Conservation (phyloP, 2,797 vertebrate genomes). For the Sebastes hubbsi region DNA sequence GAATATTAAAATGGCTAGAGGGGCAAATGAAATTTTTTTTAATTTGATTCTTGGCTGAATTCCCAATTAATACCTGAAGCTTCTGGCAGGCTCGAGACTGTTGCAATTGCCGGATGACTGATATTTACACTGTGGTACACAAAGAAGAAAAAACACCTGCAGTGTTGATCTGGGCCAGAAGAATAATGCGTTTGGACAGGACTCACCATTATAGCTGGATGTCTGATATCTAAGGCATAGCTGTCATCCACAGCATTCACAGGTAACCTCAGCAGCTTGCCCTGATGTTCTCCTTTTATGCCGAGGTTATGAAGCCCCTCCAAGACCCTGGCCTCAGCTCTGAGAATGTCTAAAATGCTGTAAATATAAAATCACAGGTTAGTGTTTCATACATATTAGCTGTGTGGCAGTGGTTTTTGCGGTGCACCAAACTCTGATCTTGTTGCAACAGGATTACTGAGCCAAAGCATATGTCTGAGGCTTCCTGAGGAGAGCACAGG, state of each 20-base stretch:
- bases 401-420: neutral
- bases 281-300: slow-evolving; percentile 84
- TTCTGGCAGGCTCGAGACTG: slow-evolving; percentile 40
- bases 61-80: slow-evolving; percentile 44
- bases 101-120: slow-evolving; percentile 40
- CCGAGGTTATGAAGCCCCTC: slow-evolving; percentile 93
- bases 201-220: slow-evolving; percentile 89
- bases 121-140: slow-evolving; percentile 29
- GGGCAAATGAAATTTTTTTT: slow-evolving; percentile 35
- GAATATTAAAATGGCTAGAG: slow-evolving; percentile 44
- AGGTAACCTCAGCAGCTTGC: slow-evolving; percentile 86
- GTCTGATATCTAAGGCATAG: slow-evolving; percentile 92
- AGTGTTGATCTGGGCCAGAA: slow-evolving; percentile 19
- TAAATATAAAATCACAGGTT: slow-evolving; percentile 31
- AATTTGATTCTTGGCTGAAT: slow-evolving; percentile 57
- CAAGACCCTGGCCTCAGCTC: slow-evolving; percentile 89
- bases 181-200: slow-evolving; percentile 14
- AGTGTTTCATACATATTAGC: neutral
- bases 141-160: slow-evolving; percentile 36
- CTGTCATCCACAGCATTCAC: slow-evolving; percentile 79
- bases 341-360: slow-evolving; percentile 91
- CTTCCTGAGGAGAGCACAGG: slow-evolving; percentile 18
- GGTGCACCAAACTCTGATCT: slow-evolving; percentile 16
- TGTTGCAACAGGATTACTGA: slow-evolving; percentile 20
- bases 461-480: neutral